A percentile compares a stretch with the other conserved stretches of the same genome.
Conservation (phyloP, 2,888 invertebrate species). For the Clanis bilineata region DNA sequence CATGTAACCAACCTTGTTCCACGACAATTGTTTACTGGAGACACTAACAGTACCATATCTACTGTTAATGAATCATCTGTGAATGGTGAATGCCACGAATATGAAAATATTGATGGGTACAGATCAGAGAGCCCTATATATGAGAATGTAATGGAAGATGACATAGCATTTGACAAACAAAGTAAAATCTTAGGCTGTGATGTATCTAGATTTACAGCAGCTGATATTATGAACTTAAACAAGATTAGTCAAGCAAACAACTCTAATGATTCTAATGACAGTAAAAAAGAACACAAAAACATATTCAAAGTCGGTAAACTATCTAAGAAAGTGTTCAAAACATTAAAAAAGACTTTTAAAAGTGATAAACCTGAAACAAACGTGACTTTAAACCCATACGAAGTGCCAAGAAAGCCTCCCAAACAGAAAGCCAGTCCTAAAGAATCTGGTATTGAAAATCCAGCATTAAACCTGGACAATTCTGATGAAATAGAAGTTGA, state of each 20-base stretch:
- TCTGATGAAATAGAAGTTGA: conserved; percentile 77
- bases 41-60: conserved; percentile 71
- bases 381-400: conserved; percentile 67
- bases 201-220: conserved; percentile 68
- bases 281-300: conserved; percentile 61
- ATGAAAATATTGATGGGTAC: conserved; percentile 68
- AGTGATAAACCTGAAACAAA: conserved; percentile 61
- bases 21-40: conserved; percentile 60
- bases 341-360: conserved; percentile 71
- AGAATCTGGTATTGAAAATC: conserved; percentile 73
- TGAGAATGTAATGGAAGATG: conserved; percentile 63
- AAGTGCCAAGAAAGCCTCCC: conserved; percentile 66
- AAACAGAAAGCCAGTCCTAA: conserved; percentile 54
- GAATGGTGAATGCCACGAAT: conserved; percentile 50
- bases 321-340: conserved; percentile 72
- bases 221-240: conserved; percentile 73
- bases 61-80: conserved; percentile 63
- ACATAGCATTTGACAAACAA: conserved; percentile 64
- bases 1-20: conserved; percentile 49
- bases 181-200: conserved; percentile 75
- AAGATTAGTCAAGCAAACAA: conserved; percentile 48
- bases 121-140: conserved; percentile 68
- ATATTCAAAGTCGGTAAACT: conserved; percentile 65
- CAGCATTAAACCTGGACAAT: conserved; percentile 66
- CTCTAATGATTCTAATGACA: conserved; percentile 64